Conservation (phyloP, 2,888 invertebrate genomes). For the Yponomeuta malinellus region DNA sequence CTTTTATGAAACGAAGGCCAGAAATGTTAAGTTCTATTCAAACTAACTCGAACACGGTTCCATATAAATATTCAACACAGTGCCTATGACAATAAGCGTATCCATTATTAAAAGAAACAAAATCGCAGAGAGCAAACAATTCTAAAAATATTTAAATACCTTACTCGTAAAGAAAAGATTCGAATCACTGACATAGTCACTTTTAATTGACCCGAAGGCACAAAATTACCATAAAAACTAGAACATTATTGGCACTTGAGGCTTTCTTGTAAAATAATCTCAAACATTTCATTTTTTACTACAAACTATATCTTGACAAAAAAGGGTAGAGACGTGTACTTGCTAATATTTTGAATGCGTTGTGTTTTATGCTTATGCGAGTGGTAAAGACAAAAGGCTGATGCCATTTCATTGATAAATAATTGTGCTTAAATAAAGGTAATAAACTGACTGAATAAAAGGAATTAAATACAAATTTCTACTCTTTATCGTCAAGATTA, state of each 20-base stretch:
- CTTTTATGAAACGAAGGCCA: no score
- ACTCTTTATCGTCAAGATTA: no score
- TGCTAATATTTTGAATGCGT: no score
- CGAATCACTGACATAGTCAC: not conserved
- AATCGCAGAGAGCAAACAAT: constrained; percentile 1
- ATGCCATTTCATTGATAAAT: no score
- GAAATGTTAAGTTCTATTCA: no score
- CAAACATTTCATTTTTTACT: not conserved
- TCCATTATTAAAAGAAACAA: constrained; percentile 15
- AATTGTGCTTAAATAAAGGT: no score
- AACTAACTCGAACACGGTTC: not conserved
- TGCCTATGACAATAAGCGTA: constrained; percentile 20
- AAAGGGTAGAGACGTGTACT: not conserved
- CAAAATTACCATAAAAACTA: not conserved
- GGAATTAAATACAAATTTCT: no score
- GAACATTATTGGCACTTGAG: constrained; percentile 12
- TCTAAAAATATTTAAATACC: not conserved
- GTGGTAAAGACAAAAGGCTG: no score
- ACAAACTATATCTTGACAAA: not conserved
- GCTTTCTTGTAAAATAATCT: not conserved
- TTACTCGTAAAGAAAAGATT: not conserved
- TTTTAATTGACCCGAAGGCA: not conserved
- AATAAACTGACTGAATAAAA: no score
- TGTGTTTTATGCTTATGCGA: no score
- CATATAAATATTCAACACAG: not conserved